These are phyloP conservation scores for Drosophila kohkoa DNA, from an alignment of 1,140 invertebrate genomes.

Conservation along the genomic window DNA sequence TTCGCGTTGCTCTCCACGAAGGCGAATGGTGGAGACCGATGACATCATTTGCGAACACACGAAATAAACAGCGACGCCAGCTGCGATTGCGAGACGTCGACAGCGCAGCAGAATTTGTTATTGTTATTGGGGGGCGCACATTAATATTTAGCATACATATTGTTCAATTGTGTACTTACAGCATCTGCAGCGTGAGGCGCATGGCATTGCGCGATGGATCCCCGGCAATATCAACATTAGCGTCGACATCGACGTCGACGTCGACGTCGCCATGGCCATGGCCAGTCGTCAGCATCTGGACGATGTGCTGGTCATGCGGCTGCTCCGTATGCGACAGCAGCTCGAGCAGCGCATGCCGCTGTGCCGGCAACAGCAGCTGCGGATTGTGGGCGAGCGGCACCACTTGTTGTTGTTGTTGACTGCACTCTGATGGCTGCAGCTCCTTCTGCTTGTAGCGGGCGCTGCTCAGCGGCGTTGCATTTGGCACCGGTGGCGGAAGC, in stretches of 20 bases:
- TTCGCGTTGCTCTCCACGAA: background rate
- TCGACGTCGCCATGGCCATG: background rate
- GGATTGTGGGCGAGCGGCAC: slow-evolving; percentile 58
- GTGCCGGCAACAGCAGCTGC: slow-evolving; percentile 32
- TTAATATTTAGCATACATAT: background rate
- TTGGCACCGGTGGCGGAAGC: no score
- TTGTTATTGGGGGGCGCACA: background rate
- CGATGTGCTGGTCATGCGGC: slow-evolving; percentile 28
- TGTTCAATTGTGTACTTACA: slow-evolving; percentile 55
- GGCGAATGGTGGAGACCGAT: slow-evolving; percentile 4
- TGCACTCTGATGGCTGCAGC: background rate
- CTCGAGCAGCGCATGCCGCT: slow-evolving; percentile 51
- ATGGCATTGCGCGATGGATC: slow-evolving; percentile 29
- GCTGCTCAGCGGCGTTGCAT: slow-evolving; percentile 45
- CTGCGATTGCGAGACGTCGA: background rate
- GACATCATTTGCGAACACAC: slow-evolving; percentile 19
- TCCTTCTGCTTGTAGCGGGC: slow-evolving; percentile 24
- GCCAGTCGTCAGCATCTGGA: slow-evolving; percentile 38
- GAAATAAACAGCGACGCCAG: background rate
- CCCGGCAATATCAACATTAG: background rate
- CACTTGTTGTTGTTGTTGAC: background rate
- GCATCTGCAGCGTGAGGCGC: slow-evolving; percentile 50
- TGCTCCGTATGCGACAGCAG: slow-evolving; percentile 35
- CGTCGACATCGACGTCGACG: background rate
- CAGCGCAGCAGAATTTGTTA: background rate